Percentiles rank a stretch among this genome's conserved stretches.
phyloP scores from a whole-genome alignment of 2,888 invertebrate genomes.

The Gastrophysa polygoni region DNA sequence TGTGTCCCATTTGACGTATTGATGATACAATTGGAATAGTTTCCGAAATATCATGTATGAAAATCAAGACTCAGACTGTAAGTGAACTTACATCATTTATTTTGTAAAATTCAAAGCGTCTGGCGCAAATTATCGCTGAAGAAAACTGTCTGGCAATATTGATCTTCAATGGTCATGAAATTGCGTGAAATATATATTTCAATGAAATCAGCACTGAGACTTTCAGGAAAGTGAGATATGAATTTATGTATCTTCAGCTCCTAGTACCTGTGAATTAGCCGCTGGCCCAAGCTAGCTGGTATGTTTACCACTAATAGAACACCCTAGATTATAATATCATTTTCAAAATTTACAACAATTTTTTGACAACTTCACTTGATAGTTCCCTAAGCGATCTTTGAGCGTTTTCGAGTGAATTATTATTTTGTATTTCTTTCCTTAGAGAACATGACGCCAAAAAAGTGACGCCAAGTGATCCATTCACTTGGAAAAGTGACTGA shows the following conservation, averaged over 20 bases:
- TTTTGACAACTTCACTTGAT: too few species aligned
- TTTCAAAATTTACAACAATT: too few species aligned
- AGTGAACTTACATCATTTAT: not conserved
- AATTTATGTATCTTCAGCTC: not conserved
- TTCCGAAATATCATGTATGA: not conserved
- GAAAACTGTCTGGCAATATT: not conserved
- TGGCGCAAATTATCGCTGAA: not conserved
- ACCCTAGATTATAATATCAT: too few species aligned
- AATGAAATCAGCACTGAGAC: not conserved
- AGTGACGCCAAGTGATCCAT: too few species aligned
- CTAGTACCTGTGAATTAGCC: not conserved
- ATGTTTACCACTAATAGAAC: too few species aligned
- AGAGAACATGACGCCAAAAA: too few species aligned
- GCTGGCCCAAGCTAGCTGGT: not conserved
- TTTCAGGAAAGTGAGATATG: not conserved
- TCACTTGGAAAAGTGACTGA: too few species aligned
- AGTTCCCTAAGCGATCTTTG: too few species aligned
- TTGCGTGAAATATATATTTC: not conserved
- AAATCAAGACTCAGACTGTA: constrained; percentile 1
- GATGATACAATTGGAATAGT: not conserved
- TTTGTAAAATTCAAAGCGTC: too few species aligned
- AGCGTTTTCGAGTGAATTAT: too few species aligned
- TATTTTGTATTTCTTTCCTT: too few species aligned
- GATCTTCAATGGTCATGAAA: not conserved
- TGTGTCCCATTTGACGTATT: too few species aligned